These are phyloP conservation scores for Salticus scenicus DNA, from an alignment of 2,888 invertebrate species.

Conservation along the genomic window DNA sequence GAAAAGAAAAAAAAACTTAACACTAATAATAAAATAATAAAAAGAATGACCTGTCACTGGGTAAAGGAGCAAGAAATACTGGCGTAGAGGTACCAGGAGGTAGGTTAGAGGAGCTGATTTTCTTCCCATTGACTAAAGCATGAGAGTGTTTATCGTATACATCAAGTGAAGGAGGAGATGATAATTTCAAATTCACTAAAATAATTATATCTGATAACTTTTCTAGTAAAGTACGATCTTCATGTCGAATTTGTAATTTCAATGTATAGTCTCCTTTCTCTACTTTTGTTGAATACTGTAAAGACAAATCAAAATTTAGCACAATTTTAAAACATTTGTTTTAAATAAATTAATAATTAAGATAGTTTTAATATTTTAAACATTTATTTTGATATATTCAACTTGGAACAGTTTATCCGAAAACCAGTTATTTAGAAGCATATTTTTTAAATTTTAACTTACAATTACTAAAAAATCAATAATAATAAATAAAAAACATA, in stretches of 20 bases:
- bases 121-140: constrained; percentile 85
- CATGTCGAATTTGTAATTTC: constrained; percentile 91
- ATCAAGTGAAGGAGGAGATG: constrained; percentile 84
- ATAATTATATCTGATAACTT: constrained; percentile 85
- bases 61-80: constrained; percentile 85
- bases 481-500: too few species aligned
- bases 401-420: too few species aligned
- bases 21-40: neutral
- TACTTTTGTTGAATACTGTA: constrained; percentile 86
- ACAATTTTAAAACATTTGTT: too few species aligned
- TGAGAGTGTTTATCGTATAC: constrained; percentile 83
- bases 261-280: constrained; percentile 96
- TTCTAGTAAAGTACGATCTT: constrained; percentile 88
- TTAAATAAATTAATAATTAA: too few species aligned
- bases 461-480: too few species aligned
- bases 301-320: too few species aligned
- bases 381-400: too few species aligned
- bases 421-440: too few species aligned
- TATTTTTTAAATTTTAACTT: too few species aligned
- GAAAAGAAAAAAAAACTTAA: too few species aligned
- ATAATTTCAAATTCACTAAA: constrained; percentile 85
- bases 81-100: constrained; percentile 82
- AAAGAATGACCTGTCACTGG: constrained; percentile 85
- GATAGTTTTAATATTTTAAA: too few species aligned
- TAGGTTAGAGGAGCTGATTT: constrained; percentile 81